phyloP scores from a whole-genome alignment of 2,113 vertebrate genomes.

The Lichenostomus cassidix region DNA sequence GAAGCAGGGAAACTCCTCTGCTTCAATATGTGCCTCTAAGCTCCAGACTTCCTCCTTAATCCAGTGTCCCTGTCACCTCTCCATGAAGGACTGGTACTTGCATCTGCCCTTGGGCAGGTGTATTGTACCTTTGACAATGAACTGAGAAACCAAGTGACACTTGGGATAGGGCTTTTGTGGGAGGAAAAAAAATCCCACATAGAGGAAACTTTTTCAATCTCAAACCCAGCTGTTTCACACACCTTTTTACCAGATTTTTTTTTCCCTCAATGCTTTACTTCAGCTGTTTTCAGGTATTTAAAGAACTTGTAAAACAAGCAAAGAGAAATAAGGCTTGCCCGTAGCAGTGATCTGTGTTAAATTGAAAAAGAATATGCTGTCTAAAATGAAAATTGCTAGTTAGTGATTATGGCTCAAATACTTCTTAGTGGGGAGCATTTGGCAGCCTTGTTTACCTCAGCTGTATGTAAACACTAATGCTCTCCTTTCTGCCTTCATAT shows the following conservation, averaged over 20 bases:
- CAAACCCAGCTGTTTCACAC: background rate
- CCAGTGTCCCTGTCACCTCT: background rate
- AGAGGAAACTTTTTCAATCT: background rate
- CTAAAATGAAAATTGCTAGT: conserved; percentile 24
- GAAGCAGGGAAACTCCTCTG: background rate
- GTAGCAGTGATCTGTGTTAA: background rate
- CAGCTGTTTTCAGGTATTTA: background rate
- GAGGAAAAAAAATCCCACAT: background rate
- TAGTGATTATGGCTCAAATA: conserved; percentile 3
- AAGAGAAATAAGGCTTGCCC: background rate
- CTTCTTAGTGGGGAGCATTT: conserved; percentile 3
- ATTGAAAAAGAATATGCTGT: background rate
- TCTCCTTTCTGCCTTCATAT: background rate
- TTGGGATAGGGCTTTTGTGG: background rate
- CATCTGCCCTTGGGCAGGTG: background rate
- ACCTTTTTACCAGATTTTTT: background rate
- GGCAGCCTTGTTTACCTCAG: conserved; percentile 23
- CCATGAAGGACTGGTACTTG: background rate
- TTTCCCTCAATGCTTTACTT: background rate
- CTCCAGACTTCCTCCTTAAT: background rate
- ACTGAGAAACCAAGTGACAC: background rate
- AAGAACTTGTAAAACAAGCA: background rate
- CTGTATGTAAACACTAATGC: conserved; percentile 1
- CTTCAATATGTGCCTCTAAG: background rate
- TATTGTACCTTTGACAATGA: background rate